phyloP scores from a whole-genome alignment of 2,888 invertebrate species.

The Drosophila neutralis region DNA sequence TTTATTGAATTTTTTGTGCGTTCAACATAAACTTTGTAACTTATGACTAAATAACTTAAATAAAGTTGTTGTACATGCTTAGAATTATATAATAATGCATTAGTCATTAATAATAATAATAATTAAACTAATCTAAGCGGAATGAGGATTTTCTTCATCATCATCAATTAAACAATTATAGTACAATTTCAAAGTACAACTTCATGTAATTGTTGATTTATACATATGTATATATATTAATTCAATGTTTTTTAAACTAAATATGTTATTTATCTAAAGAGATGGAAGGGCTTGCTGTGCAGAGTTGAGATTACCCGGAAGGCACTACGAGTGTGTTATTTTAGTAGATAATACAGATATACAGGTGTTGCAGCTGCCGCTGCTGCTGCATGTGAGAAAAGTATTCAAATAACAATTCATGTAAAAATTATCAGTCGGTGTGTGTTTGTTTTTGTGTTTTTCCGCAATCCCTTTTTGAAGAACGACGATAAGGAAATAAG shows the following conservation, averaged over 20 bases:
- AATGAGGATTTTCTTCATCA: conserved; percentile 54
- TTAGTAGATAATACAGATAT: conserved; percentile 37
- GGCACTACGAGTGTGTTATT: conserved; percentile 62
- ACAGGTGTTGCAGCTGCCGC: conserved; percentile 5
- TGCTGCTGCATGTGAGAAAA: conserved; percentile 25
- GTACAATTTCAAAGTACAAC: conserved; percentile 26
- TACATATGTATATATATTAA: not conserved
- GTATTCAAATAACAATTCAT: conserved; percentile 37
- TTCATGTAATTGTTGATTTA: conserved; percentile 27
- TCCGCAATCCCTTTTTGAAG: conserved; percentile 28
- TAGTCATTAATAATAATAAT: conserved; percentile 48
- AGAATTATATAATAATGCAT: conserved; percentile 70
- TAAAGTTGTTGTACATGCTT: conserved; percentile 61
- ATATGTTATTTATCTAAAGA: conserved; percentile 31
- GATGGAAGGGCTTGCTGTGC: conserved; percentile 21
- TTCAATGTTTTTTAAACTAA: conserved; percentile 31
- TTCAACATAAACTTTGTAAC: conserved; percentile 65
- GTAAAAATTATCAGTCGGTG: conserved; percentile 77
- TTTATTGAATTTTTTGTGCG: conserved; percentile 65
- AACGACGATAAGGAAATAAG: conserved; percentile 32
- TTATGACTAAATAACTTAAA: conserved; percentile 76
- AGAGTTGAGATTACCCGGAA: conserved; percentile 46
- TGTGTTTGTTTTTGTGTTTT: conserved; percentile 14
- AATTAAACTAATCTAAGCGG: conserved; percentile 58
- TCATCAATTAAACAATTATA: conserved; percentile 28